These are phyloP conservation scores for Xenops minutus DNA, from an alignment of 2,797 vertebrate genomes.

Conservation along the genomic window DNA sequence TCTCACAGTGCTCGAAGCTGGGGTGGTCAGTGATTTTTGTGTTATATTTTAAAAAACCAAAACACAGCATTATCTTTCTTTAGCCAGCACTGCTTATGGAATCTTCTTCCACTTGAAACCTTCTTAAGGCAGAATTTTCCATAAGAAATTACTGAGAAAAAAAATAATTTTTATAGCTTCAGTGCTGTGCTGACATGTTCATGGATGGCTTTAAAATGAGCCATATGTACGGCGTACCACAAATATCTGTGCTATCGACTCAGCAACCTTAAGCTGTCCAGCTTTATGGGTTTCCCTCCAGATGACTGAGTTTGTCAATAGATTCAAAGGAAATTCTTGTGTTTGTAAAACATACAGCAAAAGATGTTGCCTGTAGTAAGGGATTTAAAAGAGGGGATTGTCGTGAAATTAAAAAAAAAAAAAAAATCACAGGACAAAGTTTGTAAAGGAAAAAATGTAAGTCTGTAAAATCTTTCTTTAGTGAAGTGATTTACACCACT, in stretches of 20 bases:
- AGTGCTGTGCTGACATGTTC: not conserved
- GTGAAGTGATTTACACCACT: not conserved
- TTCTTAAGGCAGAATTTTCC: not conserved
- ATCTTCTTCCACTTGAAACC: not conserved
- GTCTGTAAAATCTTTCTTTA: not conserved
- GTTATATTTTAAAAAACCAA: not conserved
- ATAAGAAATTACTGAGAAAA: not conserved
- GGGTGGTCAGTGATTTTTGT: not conserved
- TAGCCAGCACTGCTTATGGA: not conserved
- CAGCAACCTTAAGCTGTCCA: not conserved
- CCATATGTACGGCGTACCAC: not conserved
- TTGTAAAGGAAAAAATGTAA: not conserved
- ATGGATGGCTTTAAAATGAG: conserved; percentile 2
- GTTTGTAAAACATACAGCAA: not conserved
- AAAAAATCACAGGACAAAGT: not conserved
- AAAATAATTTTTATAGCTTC: not conserved
- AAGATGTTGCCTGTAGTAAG: not conserved
- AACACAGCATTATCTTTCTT: not conserved
- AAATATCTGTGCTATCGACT: not conserved
- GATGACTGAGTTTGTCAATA: fast-evolving
- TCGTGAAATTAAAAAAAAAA: not conserved
- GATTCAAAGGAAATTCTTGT: not conserved
- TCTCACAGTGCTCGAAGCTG: not conserved
- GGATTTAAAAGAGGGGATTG: not conserved
- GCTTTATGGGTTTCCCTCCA: not conserved